Evolutionary conservation across 2,888 invertebrate species (phyloP).

Genomic region (Onthophagus sagittarius): DNA sequence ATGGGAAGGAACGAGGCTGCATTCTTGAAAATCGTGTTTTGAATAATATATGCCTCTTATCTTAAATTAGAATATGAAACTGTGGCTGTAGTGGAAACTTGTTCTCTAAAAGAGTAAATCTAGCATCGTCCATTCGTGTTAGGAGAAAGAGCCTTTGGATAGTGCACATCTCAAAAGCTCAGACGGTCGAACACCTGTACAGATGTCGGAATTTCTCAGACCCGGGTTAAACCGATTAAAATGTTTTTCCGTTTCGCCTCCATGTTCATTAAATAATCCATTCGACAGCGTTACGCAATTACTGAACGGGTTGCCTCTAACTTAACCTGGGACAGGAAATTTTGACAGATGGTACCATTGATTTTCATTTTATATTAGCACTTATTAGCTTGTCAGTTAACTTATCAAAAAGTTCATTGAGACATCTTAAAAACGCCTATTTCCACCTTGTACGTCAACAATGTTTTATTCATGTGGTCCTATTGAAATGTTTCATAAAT

Average conservation of each 20-base stretch:
- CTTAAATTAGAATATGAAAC: not conserved
- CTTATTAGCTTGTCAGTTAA: not conserved
- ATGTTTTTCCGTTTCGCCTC: not conserved
- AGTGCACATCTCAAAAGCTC: not conserved
- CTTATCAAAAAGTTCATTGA: not conserved
- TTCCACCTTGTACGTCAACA: not conserved
- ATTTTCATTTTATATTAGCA: not conserved
- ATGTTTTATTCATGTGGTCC: not conserved
- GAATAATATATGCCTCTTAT: not conserved
- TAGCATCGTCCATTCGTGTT: not conserved
- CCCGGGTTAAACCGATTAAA: slow-evolving; percentile 10
- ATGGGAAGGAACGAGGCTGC: not conserved
- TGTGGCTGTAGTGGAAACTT: not conserved
- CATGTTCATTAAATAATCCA: slow-evolving; percentile 6
- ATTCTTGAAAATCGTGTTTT: not conserved
- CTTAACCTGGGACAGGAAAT: not conserved
- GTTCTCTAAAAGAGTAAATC: not conserved
- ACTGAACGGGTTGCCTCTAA: not conserved
- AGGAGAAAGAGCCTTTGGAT: not conserved
- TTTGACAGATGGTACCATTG: not conserved
- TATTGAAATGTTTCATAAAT: not conserved
- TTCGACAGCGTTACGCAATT: slow-evolving; percentile 12
- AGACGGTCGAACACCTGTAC: slow-evolving; percentile 2
- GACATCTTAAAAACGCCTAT: not conserved
- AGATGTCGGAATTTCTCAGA: slow-evolving; percentile 2